Percentiles rank a stretch among this genome's conserved stretches.
Conservation (phyloP, 1,140 invertebrate genomes). For the Spodoptera frugiperda region DNA sequence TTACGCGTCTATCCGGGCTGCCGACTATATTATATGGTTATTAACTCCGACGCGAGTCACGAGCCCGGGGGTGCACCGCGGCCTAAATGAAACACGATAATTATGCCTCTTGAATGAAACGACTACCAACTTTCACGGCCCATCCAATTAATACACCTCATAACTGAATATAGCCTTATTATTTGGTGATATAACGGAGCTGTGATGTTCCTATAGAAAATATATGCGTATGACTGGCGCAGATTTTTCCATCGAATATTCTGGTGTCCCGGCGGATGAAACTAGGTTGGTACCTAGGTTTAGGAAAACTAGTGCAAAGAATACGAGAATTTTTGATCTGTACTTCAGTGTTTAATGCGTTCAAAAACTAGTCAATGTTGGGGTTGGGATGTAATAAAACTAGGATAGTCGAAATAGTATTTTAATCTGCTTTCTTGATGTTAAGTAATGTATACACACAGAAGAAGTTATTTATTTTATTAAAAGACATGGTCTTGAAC, state of each 20-base stretch:
- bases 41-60: constrained; percentile 55
- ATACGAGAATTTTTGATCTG: neutral
- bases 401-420: neutral
- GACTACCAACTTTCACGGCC: constrained; percentile 1
- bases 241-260: constrained; percentile 63
- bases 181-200: constrained; percentile 26
- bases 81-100: constrained; percentile 34
- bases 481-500: constrained; percentile 67
- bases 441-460: constrained; percentile 58
- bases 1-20: constrained; percentile 58
- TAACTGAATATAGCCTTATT: constrained; percentile 11
- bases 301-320: neutral
- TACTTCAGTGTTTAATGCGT: neutral
- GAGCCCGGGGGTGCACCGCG: constrained; percentile 7
- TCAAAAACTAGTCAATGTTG: too few species aligned
- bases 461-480: constrained; percentile 71
- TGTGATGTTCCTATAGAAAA: neutral
- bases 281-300: neutral
- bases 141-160: constrained; percentile 18
- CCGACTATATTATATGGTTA: constrained; percentile 60
- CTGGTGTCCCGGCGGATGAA: constrained; percentile 33
- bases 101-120: constrained; percentile 35
- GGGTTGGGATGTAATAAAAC: too few species aligned
- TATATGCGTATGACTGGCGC: constrained; percentile 23
- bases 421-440: constrained; percentile 53